These are phyloP conservation scores for Fragum whitleyi DNA, from an alignment of 2,888 invertebrate genomes.

Conservation along the genomic window DNA sequence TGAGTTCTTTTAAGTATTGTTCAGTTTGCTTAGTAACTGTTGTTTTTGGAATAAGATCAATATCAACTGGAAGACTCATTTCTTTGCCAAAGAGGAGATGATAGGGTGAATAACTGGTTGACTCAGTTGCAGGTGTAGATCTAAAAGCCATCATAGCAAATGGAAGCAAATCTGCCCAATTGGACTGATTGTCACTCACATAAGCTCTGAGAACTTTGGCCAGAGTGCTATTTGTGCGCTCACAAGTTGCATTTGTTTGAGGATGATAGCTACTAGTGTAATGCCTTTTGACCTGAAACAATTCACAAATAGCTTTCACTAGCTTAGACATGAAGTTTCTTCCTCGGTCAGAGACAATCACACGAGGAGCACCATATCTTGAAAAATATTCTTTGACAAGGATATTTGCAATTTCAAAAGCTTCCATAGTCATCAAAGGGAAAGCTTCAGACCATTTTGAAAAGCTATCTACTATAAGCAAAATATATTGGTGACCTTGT, in stretches of 20 bases:
- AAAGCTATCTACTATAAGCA: constrained; percentile 54
- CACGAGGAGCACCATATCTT: constrained; percentile 53
- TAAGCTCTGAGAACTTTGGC: constrained; percentile 48
- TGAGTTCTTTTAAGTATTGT: constrained; percentile 6
- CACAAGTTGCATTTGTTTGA: constrained; percentile 50
- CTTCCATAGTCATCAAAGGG: constrained; percentile 55
- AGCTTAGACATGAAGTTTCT: constrained; percentile 62
- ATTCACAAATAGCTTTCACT: constrained; percentile 50
- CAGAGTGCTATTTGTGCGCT: constrained; percentile 46
- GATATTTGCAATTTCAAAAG: constrained; percentile 53
- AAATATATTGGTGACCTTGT: constrained; percentile 37
- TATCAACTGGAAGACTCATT: constrained; percentile 37
- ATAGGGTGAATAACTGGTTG: constrained; percentile 47
- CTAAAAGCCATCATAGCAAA: constrained; percentile 64
- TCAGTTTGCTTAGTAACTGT: constrained; percentile 21
- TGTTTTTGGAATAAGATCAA: constrained; percentile 37
- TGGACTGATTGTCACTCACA: constrained; percentile 41
- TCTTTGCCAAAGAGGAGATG: constrained; percentile 55
- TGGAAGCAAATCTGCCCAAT: constrained; percentile 41
- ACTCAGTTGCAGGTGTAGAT: constrained; percentile 53
- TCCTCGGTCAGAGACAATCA: constrained; percentile 45
- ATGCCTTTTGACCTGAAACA: constrained; percentile 54
- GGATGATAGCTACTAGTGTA: constrained; percentile 56
- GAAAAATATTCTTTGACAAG: constrained; percentile 52
- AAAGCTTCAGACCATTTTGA: constrained; percentile 63